phyloP scores from a whole-genome alignment of 2,797 vertebrate genomes.

The Sternotherus odoratus region DNA sequence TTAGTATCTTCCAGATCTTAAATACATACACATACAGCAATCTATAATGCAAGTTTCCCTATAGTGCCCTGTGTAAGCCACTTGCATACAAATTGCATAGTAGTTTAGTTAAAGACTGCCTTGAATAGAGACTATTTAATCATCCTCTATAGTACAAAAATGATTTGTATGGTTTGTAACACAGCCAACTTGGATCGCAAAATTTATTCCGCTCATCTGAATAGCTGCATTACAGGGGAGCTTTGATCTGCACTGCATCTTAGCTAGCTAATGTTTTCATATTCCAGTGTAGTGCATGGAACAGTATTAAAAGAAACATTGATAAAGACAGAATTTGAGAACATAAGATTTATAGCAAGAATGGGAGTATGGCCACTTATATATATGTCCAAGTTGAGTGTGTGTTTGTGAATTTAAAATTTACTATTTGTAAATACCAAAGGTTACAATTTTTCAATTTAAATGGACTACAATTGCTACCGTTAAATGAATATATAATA shows the following conservation, averaged over 20 bases:
- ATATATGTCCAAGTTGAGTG: too few species aligned
- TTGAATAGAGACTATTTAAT: neutral
- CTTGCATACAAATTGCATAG: neutral
- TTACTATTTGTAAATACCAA: neutral
- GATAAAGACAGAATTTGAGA: neutral
- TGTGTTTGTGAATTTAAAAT: neutral
- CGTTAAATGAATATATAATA: too few species aligned
- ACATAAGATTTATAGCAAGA: neutral
- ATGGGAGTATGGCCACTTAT: neutral
- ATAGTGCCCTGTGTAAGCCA: accelerated
- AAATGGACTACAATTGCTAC: neutral
- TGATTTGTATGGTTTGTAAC: neutral
- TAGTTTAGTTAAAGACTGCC: neutral
- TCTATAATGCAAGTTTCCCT: neutral
- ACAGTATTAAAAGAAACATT: neutral
- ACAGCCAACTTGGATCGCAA: neutral
- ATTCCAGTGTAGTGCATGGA: neutral
- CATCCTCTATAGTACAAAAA: neutral
- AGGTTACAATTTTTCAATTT: neutral
- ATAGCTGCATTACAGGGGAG: neutral
- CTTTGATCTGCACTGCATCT: neutral
- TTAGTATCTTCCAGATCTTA: too few species aligned
- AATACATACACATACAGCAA: accelerated
- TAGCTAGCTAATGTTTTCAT: accelerated
- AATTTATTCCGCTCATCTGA: neutral